phyloP scores from a whole-genome alignment of 2,113 vertebrate species.

The Indicator indicator region DNA sequence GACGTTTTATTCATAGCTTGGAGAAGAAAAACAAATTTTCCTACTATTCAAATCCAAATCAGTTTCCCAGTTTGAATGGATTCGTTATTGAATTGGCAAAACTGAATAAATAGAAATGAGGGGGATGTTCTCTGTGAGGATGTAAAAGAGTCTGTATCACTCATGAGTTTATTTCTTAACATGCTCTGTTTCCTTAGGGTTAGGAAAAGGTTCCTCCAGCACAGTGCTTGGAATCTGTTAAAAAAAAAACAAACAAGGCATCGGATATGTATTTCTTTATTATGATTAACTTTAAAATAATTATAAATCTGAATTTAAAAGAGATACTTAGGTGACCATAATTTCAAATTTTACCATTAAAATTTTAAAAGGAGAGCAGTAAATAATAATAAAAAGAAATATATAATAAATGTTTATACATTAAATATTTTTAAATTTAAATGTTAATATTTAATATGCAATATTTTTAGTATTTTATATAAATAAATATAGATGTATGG shows the following conservation, averaged over 20 bases:
- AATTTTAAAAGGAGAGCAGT: background rate
- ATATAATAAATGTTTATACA: too few species aligned
- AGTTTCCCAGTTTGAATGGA: background rate
- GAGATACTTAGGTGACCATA: background rate
- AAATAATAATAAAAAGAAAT: background rate
- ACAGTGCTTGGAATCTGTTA: background rate
- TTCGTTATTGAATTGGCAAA: slow-evolving; percentile 26
- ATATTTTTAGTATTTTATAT: too few species aligned
- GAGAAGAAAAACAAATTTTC: background rate
- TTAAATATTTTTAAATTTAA: too few species aligned
- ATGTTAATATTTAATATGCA: too few species aligned
- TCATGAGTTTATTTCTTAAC: background rate
- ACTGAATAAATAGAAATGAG: slow-evolving; percentile 17
- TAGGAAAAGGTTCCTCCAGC: background rate
- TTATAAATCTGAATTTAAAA: background rate
- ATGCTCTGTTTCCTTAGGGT: background rate
- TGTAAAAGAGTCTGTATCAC: background rate
- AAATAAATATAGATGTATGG: too few species aligned
- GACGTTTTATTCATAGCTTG: background rate
- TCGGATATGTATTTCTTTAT: background rate
- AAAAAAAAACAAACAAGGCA: background rate
- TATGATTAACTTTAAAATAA: background rate
- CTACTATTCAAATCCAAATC: background rate
- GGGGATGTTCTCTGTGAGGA: background rate
- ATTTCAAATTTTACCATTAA: background rate